These are phyloP conservation scores for Euthynnus affinis DNA, from an alignment of 2,797 vertebrate species.

Conservation along the genomic window DNA sequence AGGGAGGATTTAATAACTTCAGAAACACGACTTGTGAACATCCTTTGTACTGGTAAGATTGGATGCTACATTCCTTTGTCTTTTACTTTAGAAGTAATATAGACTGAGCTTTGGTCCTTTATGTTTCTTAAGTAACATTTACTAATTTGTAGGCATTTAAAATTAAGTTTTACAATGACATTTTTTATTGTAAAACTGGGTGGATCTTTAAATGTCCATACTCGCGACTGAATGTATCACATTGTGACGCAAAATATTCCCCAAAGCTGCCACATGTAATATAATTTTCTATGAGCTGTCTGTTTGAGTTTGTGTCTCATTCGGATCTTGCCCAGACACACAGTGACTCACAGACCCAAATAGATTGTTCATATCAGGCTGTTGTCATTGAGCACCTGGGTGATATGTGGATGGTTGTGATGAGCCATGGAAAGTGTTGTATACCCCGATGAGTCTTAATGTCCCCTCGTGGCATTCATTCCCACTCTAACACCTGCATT, in stretches of 20 bases:
- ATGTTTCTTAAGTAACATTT: not conserved
- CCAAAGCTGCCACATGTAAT: constrained; percentile 10
- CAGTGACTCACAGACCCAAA: constrained; percentile 67
- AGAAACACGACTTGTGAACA: constrained; percentile 26
- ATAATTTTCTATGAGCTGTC: not conserved
- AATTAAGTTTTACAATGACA: not conserved
- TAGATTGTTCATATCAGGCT: constrained; percentile 52
- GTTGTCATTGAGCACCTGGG: constrained; percentile 69
- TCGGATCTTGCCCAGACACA: constrained; percentile 54
- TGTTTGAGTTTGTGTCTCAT: constrained; percentile 23
- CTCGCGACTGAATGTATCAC: not conserved
- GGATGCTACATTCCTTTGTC: constrained; percentile 28
- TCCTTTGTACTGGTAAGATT: constrained; percentile 68
- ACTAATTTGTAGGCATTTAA: not conserved
- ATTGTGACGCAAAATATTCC: not conserved
- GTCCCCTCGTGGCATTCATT: constrained; percentile 51
- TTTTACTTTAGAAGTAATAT: not conserved
- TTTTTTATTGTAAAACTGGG: not conserved
- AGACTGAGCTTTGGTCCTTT: constrained; percentile 5
- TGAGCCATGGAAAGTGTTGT: constrained; percentile 59
- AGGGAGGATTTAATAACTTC: constrained; percentile 54
- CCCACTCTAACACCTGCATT: constrained; percentile 70
- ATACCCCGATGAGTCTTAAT: constrained; percentile 61
- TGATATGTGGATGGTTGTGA: constrained; percentile 24
- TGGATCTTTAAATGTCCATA: not conserved